phyloP scores from a whole-genome alignment of 2,113 vertebrate species.

The Chloebia gouldiae region DNA sequence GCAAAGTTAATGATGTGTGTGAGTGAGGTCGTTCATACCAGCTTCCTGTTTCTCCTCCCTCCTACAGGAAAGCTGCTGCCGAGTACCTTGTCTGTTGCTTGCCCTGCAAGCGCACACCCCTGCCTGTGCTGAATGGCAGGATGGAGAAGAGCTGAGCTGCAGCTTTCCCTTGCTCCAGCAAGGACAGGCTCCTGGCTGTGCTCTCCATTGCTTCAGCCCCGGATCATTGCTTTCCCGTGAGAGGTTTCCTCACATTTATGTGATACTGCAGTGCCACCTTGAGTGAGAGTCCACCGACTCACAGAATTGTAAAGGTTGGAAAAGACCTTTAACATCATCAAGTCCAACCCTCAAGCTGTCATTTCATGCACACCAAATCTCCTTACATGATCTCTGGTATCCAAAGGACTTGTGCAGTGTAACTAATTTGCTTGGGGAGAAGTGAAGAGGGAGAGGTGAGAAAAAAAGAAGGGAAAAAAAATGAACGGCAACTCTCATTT shows the following conservation, averaged over 20 bases:
- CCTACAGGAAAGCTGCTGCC: neutral
- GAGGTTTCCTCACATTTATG: neutral
- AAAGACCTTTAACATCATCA: neutral
- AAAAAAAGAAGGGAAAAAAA: neutral
- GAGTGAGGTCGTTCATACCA: neutral
- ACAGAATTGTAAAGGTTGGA: neutral
- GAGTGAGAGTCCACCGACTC: neutral
- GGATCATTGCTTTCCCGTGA: neutral
- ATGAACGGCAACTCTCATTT: neutral
- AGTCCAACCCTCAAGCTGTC: neutral
- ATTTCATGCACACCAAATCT: neutral
- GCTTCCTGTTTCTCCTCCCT: neutral
- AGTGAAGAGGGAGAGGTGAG: too few relatives aligned
- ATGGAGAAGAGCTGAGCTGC: neutral
- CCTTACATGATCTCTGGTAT: neutral
- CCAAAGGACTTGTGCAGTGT: neutral
- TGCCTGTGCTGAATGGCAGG: neutral
- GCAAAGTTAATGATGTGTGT: neutral
- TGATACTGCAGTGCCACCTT: constrained; percentile 12
- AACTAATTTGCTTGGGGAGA: neutral
- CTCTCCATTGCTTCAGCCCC: neutral
- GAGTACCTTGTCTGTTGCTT: neutral
- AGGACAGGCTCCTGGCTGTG: neutral
- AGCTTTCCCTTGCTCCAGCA: neutral
- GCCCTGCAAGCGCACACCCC: neutral